These are phyloP conservation scores for Pterocles orientalis DNA, from an alignment of 2,113 vertebrate genomes.

Conservation along the genomic window DNA sequence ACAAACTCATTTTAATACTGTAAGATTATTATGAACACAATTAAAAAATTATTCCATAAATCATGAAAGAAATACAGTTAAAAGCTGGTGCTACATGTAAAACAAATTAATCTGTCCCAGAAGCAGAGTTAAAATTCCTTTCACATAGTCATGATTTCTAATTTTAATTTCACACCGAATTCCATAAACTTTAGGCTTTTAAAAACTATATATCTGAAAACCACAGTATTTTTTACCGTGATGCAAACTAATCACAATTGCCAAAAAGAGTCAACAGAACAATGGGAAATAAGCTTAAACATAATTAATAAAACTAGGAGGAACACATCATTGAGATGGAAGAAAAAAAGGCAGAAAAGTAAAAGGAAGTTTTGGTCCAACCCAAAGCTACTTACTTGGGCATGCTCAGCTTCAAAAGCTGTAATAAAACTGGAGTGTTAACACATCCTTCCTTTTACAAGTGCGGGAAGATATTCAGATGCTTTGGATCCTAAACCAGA, in stretches of 20 bases:
- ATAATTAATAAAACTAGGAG: not conserved
- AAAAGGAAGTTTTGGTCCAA: not conserved
- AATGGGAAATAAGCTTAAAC: not conserved
- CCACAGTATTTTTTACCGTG: not conserved
- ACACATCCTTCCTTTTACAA: not conserved
- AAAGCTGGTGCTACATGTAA: not conserved
- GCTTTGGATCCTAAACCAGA: not conserved
- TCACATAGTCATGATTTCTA: not conserved
- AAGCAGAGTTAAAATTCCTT: not conserved
- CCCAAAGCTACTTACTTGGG: not conserved
- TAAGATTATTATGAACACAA: not conserved
- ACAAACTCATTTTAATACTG: not conserved
- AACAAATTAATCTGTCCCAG: not conserved
- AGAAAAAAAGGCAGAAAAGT: not conserved
- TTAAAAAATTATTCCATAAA: not conserved
- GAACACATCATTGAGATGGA: not conserved
- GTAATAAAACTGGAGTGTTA: not conserved
- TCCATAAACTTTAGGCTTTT: not conserved
- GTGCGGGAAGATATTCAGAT: not conserved
- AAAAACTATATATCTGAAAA: not conserved
- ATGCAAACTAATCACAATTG: not conserved
- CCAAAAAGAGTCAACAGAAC: not conserved
- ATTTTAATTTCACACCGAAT: slow-evolving; percentile 20
- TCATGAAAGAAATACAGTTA: not conserved
- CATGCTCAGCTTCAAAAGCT: not conserved